These are phyloP conservation scores for Pseudomyrmex gracilis DNA, from an alignment of 1,140 invertebrate species.

Conservation along the genomic window DNA sequence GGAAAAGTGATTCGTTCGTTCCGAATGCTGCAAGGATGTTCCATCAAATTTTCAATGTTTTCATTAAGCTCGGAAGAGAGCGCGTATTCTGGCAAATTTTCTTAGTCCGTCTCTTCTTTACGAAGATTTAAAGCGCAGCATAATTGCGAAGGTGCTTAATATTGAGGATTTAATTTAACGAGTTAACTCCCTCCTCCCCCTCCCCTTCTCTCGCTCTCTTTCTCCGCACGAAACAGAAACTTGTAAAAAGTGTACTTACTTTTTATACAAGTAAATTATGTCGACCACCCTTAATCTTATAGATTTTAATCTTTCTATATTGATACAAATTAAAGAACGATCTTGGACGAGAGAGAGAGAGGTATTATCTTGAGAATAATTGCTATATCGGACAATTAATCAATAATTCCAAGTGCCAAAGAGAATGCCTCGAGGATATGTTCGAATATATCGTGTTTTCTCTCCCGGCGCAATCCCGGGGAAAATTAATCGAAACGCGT, in stretches of 20 bases:
- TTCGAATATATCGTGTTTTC: slow-evolving; percentile 3
- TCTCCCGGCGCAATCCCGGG: background rate
- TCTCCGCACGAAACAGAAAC: too few species aligned
- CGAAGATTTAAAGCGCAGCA: background rate
- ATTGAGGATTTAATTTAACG: background rate
- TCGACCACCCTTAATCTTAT: too few species aligned
- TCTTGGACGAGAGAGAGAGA: background rate
- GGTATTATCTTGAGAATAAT: background rate
- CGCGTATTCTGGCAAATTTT: slow-evolving; percentile 14
- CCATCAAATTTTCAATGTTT: slow-evolving; percentile 4
- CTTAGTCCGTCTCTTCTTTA: background rate
- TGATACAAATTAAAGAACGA: background rate
- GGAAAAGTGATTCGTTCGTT: background rate
- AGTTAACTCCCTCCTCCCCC: background rate
- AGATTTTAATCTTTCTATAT: background rate
- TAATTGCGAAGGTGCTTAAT: slow-evolving; percentile 1
- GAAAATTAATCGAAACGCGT: slow-evolving; percentile 45
- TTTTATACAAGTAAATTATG: too few species aligned
- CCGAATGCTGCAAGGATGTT: background rate
- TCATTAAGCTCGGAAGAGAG: background rate
- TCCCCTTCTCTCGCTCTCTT: too few species aligned
- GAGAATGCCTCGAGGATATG: background rate
- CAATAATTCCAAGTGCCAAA: slow-evolving; percentile 25
- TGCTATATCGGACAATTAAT: slow-evolving; percentile 17
- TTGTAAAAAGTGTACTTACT: too few species aligned